Evolutionary conservation across 2,113 vertebrate genomes (phyloP).

Genomic region (Platysteira castanea): DNA sequence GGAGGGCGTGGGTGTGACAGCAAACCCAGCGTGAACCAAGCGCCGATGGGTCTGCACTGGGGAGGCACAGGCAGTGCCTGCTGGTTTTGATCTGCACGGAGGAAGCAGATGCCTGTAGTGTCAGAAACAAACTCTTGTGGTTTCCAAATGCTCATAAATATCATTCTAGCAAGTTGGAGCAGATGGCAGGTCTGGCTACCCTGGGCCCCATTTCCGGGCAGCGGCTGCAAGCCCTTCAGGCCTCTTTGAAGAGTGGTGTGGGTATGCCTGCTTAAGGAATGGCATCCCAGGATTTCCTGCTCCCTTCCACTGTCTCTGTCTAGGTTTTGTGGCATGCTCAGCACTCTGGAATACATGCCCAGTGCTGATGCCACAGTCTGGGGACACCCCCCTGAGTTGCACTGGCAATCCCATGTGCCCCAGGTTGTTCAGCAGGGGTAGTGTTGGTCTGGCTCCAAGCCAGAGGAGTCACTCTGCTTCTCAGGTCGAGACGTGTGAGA

Average conservation of each 20-base stretch:
- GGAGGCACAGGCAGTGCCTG: background rate
- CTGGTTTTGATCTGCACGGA: background rate
- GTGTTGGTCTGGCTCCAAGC: background rate
- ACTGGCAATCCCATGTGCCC: fast-evolving
- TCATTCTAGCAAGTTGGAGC: background rate
- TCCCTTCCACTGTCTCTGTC: background rate
- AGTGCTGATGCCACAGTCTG: background rate
- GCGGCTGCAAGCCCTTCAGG: background rate
- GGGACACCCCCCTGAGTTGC: background rate
- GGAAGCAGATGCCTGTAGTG: background rate
- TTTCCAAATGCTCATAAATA: slow-evolving; percentile 22
- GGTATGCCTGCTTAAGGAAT: slow-evolving; percentile 18
- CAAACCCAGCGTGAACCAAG: background rate
- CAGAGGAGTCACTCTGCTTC: background rate
- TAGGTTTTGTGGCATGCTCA: background rate
- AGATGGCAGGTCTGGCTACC: background rate
- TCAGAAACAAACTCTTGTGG: background rate
- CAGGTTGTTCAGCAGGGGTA: background rate
- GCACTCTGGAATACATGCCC: background rate
- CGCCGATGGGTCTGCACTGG: background rate
- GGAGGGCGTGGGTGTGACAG: background rate
- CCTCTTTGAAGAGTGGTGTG: background rate
- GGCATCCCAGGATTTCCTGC: background rate
- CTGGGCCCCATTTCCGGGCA: background rate
- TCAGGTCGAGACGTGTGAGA: background rate